phyloP scores from a whole-genome alignment of 2,797 vertebrate species.

The Rhinoraja longicauda region DNA sequence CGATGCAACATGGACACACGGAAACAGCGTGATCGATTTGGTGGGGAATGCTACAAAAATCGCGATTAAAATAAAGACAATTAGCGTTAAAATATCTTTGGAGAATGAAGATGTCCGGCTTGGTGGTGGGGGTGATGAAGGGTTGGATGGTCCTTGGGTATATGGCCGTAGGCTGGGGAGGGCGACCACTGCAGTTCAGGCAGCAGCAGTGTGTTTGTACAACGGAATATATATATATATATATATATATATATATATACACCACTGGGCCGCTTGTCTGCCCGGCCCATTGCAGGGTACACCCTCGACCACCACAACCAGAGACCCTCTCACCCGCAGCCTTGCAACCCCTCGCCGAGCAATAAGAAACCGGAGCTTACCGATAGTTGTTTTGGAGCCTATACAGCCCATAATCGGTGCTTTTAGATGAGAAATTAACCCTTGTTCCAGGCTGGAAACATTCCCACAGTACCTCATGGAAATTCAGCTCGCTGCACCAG shows the following conservation, averaged over 20 bases:
- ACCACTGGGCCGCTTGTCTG: background rate
- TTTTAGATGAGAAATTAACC: slow-evolving; percentile 45
- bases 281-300: background rate
- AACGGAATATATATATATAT: too few relatives aligned
- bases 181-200: background rate
- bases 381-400: slow-evolving; percentile 59
- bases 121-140: too few relatives aligned
- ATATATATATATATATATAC: too few relatives aligned
- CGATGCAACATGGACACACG: background rate
- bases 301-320: background rate
- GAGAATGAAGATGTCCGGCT: background rate
- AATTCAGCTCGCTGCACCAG: background rate
- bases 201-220: background rate
- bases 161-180: background rate
- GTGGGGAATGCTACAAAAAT: background rate
- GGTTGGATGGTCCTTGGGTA: background rate
- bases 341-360: slow-evolving; percentile 25
- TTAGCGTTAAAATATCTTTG: background rate
- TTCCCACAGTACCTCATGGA: slow-evolving; percentile 55
- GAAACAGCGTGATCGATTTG: background rate
- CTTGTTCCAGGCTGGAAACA: slow-evolving; percentile 42
- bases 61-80: background rate
- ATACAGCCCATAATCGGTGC: slow-evolving; percentile 71
- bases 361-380: slow-evolving; percentile 49
- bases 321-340: slow-evolving; percentile 51